phyloP scores from a whole-genome alignment of 2,797 vertebrate genomes.

The Sebastes baramenuke region DNA sequence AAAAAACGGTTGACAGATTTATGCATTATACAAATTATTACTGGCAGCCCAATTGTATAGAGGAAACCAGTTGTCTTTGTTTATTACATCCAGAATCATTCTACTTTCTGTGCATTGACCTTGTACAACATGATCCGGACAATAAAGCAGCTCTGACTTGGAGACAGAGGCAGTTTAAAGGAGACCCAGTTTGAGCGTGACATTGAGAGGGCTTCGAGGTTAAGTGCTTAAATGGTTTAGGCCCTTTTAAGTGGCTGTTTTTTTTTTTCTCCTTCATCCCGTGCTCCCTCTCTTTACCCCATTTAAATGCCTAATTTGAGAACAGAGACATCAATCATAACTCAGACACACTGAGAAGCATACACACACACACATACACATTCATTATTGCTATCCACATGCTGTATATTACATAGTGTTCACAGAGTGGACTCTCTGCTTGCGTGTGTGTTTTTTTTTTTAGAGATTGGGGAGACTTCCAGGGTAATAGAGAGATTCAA shows the following conservation, averaged over 20 bases:
- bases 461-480: constrained; percentile 52
- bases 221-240: constrained; percentile 69
- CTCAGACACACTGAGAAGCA: not conserved
- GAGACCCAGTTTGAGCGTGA: constrained; percentile 37
- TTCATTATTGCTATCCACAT: constrained; percentile 36
- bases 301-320: constrained; percentile 52
- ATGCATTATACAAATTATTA: not conserved
- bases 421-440: constrained; percentile 35
- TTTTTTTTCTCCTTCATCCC: constrained; percentile 25
- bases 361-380: not conserved
- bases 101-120: not conserved
- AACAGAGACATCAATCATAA: constrained; percentile 64
- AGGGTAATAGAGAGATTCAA: constrained; percentile 57
- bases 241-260: constrained; percentile 55
- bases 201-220: constrained; percentile 50
- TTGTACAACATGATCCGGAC: not conserved
- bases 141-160: not conserved
- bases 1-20: not conserved
- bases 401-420: constrained; percentile 12
- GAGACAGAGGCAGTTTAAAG: not conserved
- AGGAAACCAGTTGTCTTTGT: not conserved
- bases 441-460: constrained; percentile 10
- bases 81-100: not conserved
- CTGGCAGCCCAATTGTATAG: not conserved
- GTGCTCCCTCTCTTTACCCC: constrained; percentile 23